Evolutionary conservation across 2,888 invertebrate species (phyloP), one percentile per base, ranked within the genome.

Genomic region (Sesia apiformis): DNA sequence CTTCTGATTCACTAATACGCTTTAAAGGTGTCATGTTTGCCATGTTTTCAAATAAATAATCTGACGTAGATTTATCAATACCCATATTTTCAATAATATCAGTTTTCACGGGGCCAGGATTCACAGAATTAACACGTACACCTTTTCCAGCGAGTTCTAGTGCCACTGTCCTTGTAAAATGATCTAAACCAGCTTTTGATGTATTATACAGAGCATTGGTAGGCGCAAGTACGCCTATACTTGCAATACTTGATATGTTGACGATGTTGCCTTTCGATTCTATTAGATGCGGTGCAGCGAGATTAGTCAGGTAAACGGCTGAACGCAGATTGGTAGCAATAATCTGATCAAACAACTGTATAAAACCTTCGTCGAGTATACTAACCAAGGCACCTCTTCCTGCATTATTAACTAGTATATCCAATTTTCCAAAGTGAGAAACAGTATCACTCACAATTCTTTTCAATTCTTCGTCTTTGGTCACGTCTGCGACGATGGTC

Each of bases 101-200:
- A 0, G 76, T 76, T 49, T 43, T 55, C 0, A 74, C 72, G 0
- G 73, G 70, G 1, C 76, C 76, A 5, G 97, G 97, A 79, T 95
- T 96, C 0, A 97, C 94, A 0, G 57, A 57, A 41, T 75, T 74
- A 4, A 75, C 74, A 57, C 75, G 62, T 0, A 75, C 67, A 0
- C 70, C 70, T 5, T 60, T 52, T 0, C 57, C 7, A 0, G 68
- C 65, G 7, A 75, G 40, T 52, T 75, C 75, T 4, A 61, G 41
- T 0, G 73, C 74, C 0, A 67, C 63, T 3, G 64, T 62, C 40
- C 58, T 55, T 0, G 70, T 63, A 49, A 74, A 74, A 55, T 70
- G 64, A 46, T 68, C 63, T n/a, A 76, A 8, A 0, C 60, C 73
- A 5, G 70, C 68, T 55, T 74, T 74, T 0, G 72, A 67, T 4